A percentile compares a stretch with the other conserved stretches of the same genome.
These are phyloP conservation scores for Petrolisthes cinctipes DNA, from an alignment of 2,888 invertebrate genomes.

Conservation along the genomic window DNA sequence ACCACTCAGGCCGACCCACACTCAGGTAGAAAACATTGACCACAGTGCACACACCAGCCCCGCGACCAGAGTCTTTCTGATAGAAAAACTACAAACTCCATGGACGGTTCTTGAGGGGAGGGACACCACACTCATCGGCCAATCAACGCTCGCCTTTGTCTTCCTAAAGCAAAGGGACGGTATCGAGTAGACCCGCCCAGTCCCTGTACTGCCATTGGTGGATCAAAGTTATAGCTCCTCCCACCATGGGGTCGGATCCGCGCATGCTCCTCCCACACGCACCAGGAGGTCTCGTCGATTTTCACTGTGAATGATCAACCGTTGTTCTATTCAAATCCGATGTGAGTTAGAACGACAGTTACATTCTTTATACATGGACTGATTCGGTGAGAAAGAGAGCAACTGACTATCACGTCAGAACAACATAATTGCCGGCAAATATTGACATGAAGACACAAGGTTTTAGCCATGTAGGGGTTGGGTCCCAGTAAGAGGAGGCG, in stretches of 20 bases:
- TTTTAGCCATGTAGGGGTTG: constrained; percentile 14
- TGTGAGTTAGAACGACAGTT: constrained; percentile 53
- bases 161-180: constrained; percentile 42
- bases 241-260: constrained; percentile 18
- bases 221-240: not conserved
- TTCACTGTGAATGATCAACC: constrained; percentile 58
- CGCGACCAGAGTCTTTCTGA: constrained; percentile 61
- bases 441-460: not conserved
- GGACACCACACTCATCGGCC: constrained; percentile 52
- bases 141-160: constrained; percentile 60
- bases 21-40: constrained; percentile 60
- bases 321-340: constrained; percentile 62
- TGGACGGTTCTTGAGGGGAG: constrained; percentile 55
- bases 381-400: constrained; percentile 59
- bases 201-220: constrained; percentile 29
- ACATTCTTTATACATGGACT: constrained; percentile 53
- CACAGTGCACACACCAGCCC: constrained; percentile 60
- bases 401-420: constrained; percentile 34
- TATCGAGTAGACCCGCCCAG: constrained; percentile 52
- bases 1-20: constrained; percentile 50
- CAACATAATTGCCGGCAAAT: constrained; percentile 42
- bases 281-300: constrained; percentile 55
- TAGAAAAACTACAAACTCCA: constrained; percentile 59
- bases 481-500: not conserved
- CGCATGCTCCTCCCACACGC: constrained; percentile 55